Conservation (phyloP, 1,140 invertebrate genomes). For the Scaptomyza montana region DNA sequence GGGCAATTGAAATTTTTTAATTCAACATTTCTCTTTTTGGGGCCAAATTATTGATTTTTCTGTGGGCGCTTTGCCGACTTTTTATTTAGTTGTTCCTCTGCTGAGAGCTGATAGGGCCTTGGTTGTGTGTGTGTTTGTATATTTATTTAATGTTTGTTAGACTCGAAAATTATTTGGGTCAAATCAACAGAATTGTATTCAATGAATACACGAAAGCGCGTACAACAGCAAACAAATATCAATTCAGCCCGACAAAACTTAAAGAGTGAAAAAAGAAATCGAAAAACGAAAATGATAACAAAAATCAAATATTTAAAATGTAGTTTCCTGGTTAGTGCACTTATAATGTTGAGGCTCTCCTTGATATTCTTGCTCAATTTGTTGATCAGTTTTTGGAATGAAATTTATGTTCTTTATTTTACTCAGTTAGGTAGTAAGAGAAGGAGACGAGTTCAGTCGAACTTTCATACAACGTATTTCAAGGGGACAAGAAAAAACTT, state of each 20-base stretch:
- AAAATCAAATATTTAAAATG: slow-evolving; percentile 26
- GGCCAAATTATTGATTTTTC: slow-evolving; percentile 41
- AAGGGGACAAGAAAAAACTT: no score
- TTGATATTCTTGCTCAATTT: slow-evolving; percentile 13
- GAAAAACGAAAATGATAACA: slow-evolving; percentile 15
- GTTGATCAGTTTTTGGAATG: no score
- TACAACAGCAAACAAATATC: background rate
- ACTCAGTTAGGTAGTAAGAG: no score
- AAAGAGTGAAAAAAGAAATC: slow-evolving; percentile 25
- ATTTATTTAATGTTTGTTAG: slow-evolving; percentile 52
- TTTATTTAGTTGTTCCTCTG: slow-evolving; percentile 23
- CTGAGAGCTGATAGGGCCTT: background rate
- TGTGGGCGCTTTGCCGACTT: slow-evolving; percentile 27
- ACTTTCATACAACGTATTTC: no score
- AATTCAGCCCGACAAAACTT: slow-evolving; percentile 3
- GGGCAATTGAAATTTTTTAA: slow-evolving; percentile 7
- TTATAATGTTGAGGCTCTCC: background rate
- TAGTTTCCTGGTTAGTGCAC: slow-evolving; percentile 31
- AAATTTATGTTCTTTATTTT: no score
- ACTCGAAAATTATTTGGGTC: slow-evolving; percentile 56
- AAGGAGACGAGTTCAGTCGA: no score
- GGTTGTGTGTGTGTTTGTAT: slow-evolving; percentile 30
- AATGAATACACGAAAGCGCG: slow-evolving; percentile 47
- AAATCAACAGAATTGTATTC: slow-evolving; percentile 49
- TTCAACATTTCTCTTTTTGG: slow-evolving; percentile 15